These are phyloP conservation scores for Drosophila erecta DNA, from an alignment of 1,140 invertebrate genomes.

Conservation along the genomic window DNA sequence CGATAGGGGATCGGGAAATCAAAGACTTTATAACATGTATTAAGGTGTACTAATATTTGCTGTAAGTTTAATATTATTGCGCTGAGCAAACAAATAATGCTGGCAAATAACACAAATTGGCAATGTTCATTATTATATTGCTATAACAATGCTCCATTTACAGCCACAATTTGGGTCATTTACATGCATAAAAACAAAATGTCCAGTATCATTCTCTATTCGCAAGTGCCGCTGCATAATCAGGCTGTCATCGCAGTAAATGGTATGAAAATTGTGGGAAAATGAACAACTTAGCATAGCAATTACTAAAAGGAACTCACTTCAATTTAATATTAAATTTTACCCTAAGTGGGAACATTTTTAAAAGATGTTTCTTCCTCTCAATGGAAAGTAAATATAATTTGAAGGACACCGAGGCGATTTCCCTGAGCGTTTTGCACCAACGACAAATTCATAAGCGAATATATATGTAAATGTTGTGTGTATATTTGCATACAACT, in stretches of 20 bases:
- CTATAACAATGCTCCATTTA: conserved; percentile 7
- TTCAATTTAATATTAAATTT: conserved; percentile 20
- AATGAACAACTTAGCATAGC: conserved; percentile 36
- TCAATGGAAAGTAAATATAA: conserved; percentile 20
- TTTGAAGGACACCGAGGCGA: conserved; percentile 7
- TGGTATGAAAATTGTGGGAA: conserved; percentile 4
- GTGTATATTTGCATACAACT: conserved; percentile 46
- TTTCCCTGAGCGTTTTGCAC: conserved; percentile 42
- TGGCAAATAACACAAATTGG: too few species aligned
- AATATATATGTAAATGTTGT: conserved; percentile 58
- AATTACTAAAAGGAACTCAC: conserved; percentile 1
- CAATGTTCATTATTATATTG: not conserved
- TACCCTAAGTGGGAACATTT: not conserved
- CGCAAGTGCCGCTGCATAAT: conserved; percentile 30
- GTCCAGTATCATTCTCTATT: conserved; percentile 14
- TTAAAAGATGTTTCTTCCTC: conserved; percentile 8
- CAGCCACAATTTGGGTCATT: conserved; percentile 17
- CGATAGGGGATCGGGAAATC: too few species aligned
- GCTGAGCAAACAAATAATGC: too few species aligned
- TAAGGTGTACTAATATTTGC: too few species aligned
- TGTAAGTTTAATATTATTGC: too few species aligned
- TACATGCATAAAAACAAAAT: conserved; percentile 16
- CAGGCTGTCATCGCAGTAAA: conserved; percentile 10
- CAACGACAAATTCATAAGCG: conserved; percentile 55
- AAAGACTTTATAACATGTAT: too few species aligned